These are phyloP conservation scores for Echinops telfairi DNA, from an alignment of 2,113 vertebrate species.

Conservation along the genomic window DNA sequence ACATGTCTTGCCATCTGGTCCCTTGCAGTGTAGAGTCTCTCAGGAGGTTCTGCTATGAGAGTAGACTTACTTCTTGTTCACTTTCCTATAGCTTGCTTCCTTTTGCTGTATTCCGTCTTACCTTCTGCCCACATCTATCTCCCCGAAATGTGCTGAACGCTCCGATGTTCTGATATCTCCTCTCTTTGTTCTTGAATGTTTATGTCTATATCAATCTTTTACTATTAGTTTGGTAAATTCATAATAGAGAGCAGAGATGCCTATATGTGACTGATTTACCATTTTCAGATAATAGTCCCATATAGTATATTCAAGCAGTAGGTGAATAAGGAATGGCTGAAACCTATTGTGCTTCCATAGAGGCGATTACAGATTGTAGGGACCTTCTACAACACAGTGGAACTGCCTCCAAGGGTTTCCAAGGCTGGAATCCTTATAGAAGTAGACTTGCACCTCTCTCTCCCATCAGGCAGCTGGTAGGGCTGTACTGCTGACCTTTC, in stretches of 20 bases:
- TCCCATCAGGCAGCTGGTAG: no score
- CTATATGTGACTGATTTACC: background rate
- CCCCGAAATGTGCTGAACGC: background rate
- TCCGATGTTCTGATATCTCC: background rate
- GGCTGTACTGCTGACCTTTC: no score
- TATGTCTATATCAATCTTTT: background rate
- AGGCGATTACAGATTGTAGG: no score
- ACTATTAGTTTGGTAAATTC: background rate
- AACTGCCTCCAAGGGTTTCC: background rate
- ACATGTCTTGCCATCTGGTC: background rate
- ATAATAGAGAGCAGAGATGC: background rate
- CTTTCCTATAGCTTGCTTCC: background rate
- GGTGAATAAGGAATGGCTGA: no score
- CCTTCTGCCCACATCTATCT: background rate
- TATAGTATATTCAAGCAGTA: background rate
- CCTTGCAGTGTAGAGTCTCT: background rate
- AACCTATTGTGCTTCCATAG: no score
- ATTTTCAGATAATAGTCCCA: background rate
- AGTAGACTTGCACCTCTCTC: no score
- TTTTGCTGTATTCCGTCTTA: background rate
- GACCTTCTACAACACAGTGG: no score
- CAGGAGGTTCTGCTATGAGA: background rate
- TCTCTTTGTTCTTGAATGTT: background rate
- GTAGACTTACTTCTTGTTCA: background rate
- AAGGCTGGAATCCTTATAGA: no score